Conservation (phyloP, 2,113 vertebrate genomes). For the Channa maculata region DNA sequence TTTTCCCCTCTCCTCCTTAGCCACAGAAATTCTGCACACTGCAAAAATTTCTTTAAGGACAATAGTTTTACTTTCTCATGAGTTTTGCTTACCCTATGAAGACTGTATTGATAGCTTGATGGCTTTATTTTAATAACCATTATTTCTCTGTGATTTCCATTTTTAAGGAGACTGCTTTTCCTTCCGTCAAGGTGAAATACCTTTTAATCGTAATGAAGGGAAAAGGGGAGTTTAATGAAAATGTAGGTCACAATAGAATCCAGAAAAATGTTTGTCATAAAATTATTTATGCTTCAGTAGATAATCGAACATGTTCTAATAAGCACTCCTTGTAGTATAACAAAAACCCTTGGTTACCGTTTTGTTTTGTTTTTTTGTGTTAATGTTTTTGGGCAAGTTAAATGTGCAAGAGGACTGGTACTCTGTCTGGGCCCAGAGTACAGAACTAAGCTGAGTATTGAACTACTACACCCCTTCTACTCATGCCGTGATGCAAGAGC, state of each 20-base stretch:
- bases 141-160: constrained; percentile 52
- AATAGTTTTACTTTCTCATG: constrained; percentile 35
- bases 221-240: constrained; percentile 34
- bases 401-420: constrained; percentile 60
- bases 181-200: constrained; percentile 20
- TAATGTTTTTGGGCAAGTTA: constrained; percentile 57
- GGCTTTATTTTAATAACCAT: constrained; percentile 69
- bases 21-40: constrained; percentile 43
- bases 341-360: constrained; percentile 47
- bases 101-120: constrained; percentile 63
- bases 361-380: constrained; percentile 30
- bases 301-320: constrained; percentile 61
- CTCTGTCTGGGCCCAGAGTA: constrained; percentile 75
- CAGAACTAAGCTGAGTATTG: constrained; percentile 69
- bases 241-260: constrained; percentile 58
- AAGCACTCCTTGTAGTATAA: constrained; percentile 79
- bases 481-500: constrained; percentile 24
- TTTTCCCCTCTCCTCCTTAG: constrained; percentile 53
- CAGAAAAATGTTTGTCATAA: constrained; percentile 54
- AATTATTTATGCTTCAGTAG: constrained; percentile 65
- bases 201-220: constrained; percentile 3
- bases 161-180: constrained; percentile 44
- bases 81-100: constrained; percentile 59
- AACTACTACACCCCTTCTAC: constrained; percentile 52
- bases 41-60: constrained; percentile 43